A percentile compares a stretch with the other conserved stretches of the same genome.
phyloP scores from a whole-genome alignment of 2,113 vertebrate species.

The Hippocampus abdominalis region DNA sequence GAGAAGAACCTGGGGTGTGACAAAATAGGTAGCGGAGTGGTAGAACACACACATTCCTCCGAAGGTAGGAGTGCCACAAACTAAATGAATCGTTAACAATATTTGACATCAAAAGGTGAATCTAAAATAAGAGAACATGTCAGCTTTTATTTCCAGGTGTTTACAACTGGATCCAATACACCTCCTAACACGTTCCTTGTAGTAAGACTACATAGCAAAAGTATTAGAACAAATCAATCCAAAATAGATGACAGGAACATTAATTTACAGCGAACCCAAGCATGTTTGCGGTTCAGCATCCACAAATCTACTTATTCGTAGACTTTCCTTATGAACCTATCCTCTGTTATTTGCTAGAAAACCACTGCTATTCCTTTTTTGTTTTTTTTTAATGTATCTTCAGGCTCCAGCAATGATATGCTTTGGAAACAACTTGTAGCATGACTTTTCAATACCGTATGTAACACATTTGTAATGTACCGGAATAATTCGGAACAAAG shows the following conservation, averaged over 20 bases:
- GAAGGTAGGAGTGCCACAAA: not conserved
- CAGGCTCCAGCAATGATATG: no score
- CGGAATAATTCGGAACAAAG: no score
- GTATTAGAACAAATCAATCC: not conserved
- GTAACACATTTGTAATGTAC: no score
- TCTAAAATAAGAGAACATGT: not conserved
- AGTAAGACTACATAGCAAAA: not conserved
- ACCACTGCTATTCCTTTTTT: no score
- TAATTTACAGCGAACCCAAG: not conserved
- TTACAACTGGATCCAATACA: not conserved
- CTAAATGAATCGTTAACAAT: not conserved
- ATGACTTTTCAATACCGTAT: no score
- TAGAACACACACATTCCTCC: not conserved
- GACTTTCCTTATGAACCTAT: not conserved
- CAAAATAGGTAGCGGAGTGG: constrained; percentile 16
- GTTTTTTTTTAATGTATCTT: no score
- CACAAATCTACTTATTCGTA: not conserved
- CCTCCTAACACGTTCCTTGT: not conserved
- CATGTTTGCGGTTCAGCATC: not conserved
- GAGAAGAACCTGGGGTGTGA: constrained; percentile 16
- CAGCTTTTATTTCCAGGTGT: not conserved
- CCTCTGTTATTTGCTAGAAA: not conserved
- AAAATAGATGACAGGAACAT: not conserved
- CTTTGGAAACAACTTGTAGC: no score
- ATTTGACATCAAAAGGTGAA: not conserved